A percentile compares a stretch with the other conserved stretches of the same genome.
Evolutionary conservation across 2,888 invertebrate species (phyloP).

Genomic region (Neoscelio sp.): DNA sequence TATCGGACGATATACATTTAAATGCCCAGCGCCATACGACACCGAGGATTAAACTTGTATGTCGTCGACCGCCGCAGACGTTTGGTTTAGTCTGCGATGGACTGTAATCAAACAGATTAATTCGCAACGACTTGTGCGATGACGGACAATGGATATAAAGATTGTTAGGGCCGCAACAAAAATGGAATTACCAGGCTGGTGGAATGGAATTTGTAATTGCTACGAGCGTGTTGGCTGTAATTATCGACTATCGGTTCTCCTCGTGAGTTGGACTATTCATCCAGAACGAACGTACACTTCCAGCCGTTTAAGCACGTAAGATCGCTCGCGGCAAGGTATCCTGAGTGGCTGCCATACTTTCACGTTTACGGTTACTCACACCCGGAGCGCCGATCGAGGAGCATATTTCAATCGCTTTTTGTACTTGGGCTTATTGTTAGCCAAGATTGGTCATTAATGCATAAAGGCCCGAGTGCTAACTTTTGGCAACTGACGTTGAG

Average conservation of each 20-base stretch:
- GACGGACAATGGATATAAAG: no score
- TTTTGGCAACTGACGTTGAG: constrained; percentile 14
- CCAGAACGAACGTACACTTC: constrained; percentile 24
- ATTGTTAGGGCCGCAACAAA: no score
- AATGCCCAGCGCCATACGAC: neutral
- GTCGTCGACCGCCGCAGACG: no score
- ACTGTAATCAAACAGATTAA: no score
- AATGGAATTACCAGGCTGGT: no score
- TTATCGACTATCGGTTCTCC: constrained; percentile 11
- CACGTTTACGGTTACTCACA: constrained; percentile 11
- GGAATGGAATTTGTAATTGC: constrained; percentile 4
- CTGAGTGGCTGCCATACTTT: constrained; percentile 35
- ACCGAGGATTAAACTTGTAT: no score
- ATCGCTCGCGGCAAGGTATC: constrained; percentile 44
- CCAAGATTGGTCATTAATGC: constrained; percentile 22
- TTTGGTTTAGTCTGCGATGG: neutral
- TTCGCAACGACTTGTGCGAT: no score
- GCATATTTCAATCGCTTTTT: constrained; percentile 16
- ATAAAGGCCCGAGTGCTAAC: constrained; percentile 3
- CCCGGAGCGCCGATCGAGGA: constrained; percentile 1
- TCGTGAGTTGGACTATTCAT: constrained; percentile 10
- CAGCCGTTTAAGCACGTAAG: constrained; percentile 25
- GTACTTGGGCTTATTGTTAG: neutral
- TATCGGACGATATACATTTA: neutral
- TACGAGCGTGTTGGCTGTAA: constrained; percentile 7